These are phyloP conservation scores for Pocota personata DNA, from an alignment of 2,888 invertebrate genomes.

Conservation along the genomic window DNA sequence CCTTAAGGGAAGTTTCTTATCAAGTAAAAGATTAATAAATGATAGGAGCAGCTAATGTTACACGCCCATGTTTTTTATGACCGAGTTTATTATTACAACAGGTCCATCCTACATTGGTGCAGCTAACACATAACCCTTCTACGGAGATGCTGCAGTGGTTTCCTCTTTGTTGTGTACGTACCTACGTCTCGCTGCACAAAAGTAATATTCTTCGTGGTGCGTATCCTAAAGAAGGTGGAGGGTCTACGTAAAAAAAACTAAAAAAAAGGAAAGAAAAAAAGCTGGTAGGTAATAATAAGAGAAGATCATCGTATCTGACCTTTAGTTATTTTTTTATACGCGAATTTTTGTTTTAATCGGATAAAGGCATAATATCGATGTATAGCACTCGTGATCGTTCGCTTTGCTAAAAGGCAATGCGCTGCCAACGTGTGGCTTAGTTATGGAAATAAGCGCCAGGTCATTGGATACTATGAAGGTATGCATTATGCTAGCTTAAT, in stretches of 20 bases:
- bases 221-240: conserved; percentile 52
- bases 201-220: conserved; percentile 29
- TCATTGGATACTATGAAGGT: background rate
- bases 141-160: conserved; percentile 41
- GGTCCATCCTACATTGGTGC: conserved; percentile 72
- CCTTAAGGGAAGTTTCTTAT: conserved; percentile 79
- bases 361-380: conserved; percentile 34
- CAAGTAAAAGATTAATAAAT: conserved; percentile 78
- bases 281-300: conserved; percentile 44
- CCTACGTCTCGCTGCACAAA: background rate
- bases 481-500: conserved; percentile 3
- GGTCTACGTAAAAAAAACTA: conserved; percentile 16
- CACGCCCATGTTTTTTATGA: conserved; percentile 81
- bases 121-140: conserved; percentile 64
- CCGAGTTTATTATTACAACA: conserved; percentile 75
- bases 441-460: conserved; percentile 56
- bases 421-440: conserved; percentile 26
- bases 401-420: conserved; percentile 7
- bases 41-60: conserved; percentile 81
- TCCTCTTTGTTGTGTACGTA: conserved; percentile 25
- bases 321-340: conserved; percentile 23
- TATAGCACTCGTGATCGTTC: conserved; percentile 17
- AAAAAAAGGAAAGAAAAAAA: conserved; percentile 5
- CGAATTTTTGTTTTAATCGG: conserved; percentile 25
- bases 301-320: conserved; percentile 56